Percentiles rank a stretch among this genome's conserved stretches.
phyloP scores from a whole-genome alignment of 2,797 vertebrate species.

The Muraenolepis orangiensis region DNA sequence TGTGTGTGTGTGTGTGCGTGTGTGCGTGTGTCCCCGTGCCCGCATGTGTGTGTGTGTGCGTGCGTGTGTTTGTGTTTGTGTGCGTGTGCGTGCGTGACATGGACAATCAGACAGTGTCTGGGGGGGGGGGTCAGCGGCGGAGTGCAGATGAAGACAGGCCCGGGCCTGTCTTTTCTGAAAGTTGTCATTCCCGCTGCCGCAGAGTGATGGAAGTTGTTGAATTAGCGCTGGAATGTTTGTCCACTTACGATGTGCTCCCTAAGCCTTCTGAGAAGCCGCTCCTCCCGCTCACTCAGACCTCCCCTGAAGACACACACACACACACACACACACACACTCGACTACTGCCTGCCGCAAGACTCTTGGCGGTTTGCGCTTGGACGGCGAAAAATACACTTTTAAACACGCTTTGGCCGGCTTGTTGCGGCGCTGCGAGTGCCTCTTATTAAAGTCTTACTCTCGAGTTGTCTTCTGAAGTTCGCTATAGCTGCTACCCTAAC shows the following conservation, averaged over 20 bases:
- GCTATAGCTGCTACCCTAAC: neutral
- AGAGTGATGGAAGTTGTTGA: slow-evolving; percentile 51
- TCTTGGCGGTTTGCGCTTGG: neutral
- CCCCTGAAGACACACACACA: slow-evolving; percentile 28
- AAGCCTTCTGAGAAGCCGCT: slow-evolving; percentile 44
- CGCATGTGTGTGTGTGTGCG: neutral
- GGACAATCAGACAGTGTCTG: slow-evolving; percentile 35
- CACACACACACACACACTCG: slow-evolving; percentile 28
- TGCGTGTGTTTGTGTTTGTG: neutral
- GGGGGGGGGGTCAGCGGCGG: slow-evolving; percentile 30
- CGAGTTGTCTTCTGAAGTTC: neutral
- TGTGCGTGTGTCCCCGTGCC: neutral
- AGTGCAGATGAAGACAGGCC: slow-evolving; percentile 54
- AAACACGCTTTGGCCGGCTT: neutral
- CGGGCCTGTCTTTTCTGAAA: slow-evolving; percentile 58
- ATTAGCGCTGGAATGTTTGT: slow-evolving; percentile 66
- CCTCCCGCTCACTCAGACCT: slow-evolving; percentile 35
- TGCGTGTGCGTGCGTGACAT: slow-evolving; percentile 26
- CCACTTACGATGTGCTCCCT: slow-evolving; percentile 46
- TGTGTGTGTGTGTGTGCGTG: neutral
- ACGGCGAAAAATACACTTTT: neutral
- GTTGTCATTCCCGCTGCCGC: slow-evolving; percentile 43
- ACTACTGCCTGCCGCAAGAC: slow-evolving; percentile 23
- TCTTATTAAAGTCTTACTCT: neutral
- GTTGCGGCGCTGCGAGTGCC: neutral